Percentiles rank a stretch among this genome's conserved stretches.
Evolutionary conservation across 2,797 vertebrate genomes (phyloP).

Genomic region (Merluccius polli): DNA sequence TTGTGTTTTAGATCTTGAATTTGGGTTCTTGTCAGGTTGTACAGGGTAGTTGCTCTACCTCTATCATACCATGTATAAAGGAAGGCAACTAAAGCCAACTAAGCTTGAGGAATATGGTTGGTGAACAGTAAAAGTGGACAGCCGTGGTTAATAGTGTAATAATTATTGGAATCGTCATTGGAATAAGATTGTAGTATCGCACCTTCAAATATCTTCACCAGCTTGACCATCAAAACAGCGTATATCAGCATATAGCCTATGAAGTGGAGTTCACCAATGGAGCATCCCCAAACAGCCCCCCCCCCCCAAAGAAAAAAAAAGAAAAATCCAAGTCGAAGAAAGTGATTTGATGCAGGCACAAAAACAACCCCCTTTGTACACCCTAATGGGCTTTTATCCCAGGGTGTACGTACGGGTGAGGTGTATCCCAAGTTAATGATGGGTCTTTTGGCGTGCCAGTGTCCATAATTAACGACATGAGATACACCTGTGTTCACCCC

Average conservation of each 20-base stretch:
- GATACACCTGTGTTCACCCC: not conserved
- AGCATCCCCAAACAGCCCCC: not conserved
- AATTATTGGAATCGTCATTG: not conserved
- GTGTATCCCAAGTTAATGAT: not conserved
- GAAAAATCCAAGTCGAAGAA: not conserved
- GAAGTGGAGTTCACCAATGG: not conserved
- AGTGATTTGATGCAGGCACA: not conserved
- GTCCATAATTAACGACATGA: not conserved
- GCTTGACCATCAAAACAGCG: not conserved
- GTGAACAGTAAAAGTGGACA: not conserved
- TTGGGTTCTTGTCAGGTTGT: conserved; percentile 55
- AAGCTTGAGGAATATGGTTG: conserved; percentile 18
- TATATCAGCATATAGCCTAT: not conserved
- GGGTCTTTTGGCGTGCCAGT: not conserved
- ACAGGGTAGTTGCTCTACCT: conserved; percentile 59
- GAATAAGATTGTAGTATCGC: not conserved
- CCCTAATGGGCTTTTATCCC: not conserved
- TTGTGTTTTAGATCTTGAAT: conserved; percentile 49
- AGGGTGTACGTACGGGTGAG: not conserved
- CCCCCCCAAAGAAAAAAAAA: not conserved
- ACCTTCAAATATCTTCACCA: not conserved
- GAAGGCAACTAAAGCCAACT: not conserved
- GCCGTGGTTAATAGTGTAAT: not conserved
- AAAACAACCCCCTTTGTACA: not conserved
- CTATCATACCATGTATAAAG: conserved; percentile 25